Conservation (phyloP, 2,888 invertebrate species). For the Melanotus villosus region DNA sequence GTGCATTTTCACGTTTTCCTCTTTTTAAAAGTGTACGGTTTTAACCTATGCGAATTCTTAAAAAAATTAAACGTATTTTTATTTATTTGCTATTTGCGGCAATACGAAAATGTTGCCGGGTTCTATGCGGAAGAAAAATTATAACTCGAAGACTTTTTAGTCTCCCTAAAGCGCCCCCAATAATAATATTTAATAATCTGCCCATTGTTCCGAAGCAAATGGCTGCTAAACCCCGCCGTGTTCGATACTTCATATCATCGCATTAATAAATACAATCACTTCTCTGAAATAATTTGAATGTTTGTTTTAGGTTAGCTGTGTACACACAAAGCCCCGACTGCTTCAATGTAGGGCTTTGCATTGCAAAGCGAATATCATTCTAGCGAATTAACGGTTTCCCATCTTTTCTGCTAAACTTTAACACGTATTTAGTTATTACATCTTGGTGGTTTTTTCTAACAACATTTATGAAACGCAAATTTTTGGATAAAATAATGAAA, state of each 20-base stretch:
- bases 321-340: slow-evolving; percentile 47
- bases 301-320: slow-evolving; percentile 65
- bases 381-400: slow-evolving; percentile 36
- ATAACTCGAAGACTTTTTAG: slow-evolving; percentile 1
- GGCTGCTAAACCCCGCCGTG: slow-evolving; percentile 52
- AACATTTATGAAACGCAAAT: too few relatives aligned
- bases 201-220: slow-evolving; percentile 47
- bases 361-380: slow-evolving; percentile 22
- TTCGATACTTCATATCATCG: slow-evolving; percentile 54
- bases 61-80: too few relatives aligned
- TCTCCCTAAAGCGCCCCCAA: slow-evolving; percentile 13
- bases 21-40: slow-evolving; percentile 1
- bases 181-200: slow-evolving; percentile 53
- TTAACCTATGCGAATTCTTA: slow-evolving; percentile 10
- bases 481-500: too few relatives aligned
- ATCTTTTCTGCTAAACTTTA: not conserved
- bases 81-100: too few relatives aligned
- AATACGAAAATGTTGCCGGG: too few relatives aligned
- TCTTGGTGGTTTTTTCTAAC: not conserved
- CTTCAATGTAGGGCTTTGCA: slow-evolving; percentile 23
- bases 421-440: not conserved
- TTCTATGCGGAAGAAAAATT: too few relatives aligned
- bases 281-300: slow-evolving; percentile 67
- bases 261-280: slow-evolving; percentile 62
- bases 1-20: slow-evolving; percentile 31